Evolutionary conservation across 2,888 invertebrate genomes (phyloP), one percentile per base, ranked within the genome.

Genomic region (Suillia variegata): DNA sequence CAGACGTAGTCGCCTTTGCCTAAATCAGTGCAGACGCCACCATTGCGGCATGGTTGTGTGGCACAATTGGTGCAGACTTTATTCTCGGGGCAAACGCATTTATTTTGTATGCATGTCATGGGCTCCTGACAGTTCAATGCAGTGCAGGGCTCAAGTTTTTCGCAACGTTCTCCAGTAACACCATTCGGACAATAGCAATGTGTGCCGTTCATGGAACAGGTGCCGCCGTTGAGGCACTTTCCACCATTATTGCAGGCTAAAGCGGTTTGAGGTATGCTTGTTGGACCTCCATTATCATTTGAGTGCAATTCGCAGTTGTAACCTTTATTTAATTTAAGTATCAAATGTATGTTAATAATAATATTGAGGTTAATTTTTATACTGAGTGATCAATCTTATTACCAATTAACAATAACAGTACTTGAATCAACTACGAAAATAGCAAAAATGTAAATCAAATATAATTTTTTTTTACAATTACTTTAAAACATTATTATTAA

Each of bases 21-120:
- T 76, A 89, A 88, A 63, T 85, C 84, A 56, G 82, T 75, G 77
- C 90, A 91, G 56, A 85, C 84, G 42, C 87, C 90, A 18, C 85
- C 86, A 80, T 90, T 88, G 56, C 83, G 83, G 73, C 91, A 91
- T 1, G 87, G 88, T 67, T 85, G 81, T 65, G 84, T 82, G 53
- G 83, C 80, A 70, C 88, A 89, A n/a, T 75, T 72, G 67, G 85
- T 84, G 72, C 87, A 82, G 31, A 79, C 73, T 62, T 77, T 79
- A 60, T 80, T 79, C 57, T 80, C 80, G 2, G 81, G 80, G 58
- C 82, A 82, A 49, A 80, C 70, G 63, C 82, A 82, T 56, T 78
- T 78, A 18, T 80, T 81, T 52, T 77, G 78, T 0, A 72, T 68
- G 58, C 82, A 82, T 24, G 73, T 62, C 80, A 81, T 81, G 4